Percentiles rank a stretch among this genome's conserved stretches.
Evolutionary conservation across 2,113 vertebrate genomes (phyloP).

Genomic region (Mustela lutreola): DNA sequence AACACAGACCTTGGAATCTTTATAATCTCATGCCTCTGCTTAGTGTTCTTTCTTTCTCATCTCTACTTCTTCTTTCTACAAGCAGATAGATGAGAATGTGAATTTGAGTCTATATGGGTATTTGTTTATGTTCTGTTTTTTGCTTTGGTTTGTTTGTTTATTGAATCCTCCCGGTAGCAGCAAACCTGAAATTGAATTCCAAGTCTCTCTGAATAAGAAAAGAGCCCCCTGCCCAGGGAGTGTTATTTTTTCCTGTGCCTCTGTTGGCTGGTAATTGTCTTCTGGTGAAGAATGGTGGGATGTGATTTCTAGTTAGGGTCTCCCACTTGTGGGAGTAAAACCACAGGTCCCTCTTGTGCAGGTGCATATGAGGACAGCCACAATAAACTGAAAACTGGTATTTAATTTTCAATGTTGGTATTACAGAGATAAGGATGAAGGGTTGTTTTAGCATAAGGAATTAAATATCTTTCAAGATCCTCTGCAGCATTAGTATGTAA

Average conservation of each 20-base stretch:
- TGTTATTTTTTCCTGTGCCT: not conserved
- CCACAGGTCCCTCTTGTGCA: not conserved
- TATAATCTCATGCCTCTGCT: not conserved
- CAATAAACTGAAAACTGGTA: not conserved
- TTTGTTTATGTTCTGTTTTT: not conserved
- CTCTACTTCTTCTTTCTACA: not conserved
- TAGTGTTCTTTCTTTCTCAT: not conserved
- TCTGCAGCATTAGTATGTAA: not conserved
- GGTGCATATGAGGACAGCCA: not conserved
- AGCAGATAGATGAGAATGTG: not conserved
- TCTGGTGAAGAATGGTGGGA: not conserved
- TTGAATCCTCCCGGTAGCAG: not conserved
- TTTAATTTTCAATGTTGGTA: conserved; percentile 29
- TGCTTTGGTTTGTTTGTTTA: conserved; percentile 13
- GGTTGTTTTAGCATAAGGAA: conserved; percentile 51
- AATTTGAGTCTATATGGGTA: not conserved
- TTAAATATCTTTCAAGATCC: conserved; percentile 63
- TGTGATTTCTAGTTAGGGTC: not conserved
- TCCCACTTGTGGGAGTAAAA: not conserved
- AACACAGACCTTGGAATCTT: not conserved
- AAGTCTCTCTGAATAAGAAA: conserved; percentile 9
- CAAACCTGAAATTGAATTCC: not conserved
- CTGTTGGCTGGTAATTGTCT: not conserved
- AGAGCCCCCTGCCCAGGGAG: not conserved
- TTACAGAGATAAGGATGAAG: conserved; percentile 21